Base-by-base conservation (phyloP, 1,140 invertebrate genomes). In the Sminthurinus signatus region DNA sequence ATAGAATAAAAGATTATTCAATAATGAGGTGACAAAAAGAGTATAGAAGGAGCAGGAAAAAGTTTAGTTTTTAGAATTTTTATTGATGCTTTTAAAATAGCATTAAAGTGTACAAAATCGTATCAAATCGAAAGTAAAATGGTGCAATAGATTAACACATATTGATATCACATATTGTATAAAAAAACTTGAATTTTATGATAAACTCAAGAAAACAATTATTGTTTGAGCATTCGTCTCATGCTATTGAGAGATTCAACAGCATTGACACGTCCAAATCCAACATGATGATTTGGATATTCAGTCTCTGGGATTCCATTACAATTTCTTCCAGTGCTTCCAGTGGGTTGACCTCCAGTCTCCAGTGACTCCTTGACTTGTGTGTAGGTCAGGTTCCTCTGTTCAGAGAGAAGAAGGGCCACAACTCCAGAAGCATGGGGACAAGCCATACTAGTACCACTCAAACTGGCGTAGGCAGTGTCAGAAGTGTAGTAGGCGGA, bases 381-480 rank as follows among this genome's bases (percentile, higher is more conserved):
- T 2, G 42, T 25, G 31, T 42, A 43, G 5, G 44, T 54, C 25
- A 55, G 14, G 14, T 3, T 17, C 4, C 31, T 31, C 12, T 54
- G 54, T 1, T 3, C 3, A 8, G 29, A 2, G 4, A 54, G 21
- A 19, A 55, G 17, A 4, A 65, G 31, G 15, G 64, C 64, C 2
- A 31, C 32, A 17, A 28, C 17, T 15, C 64, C 64, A n/a, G 64
- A 44, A 44, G 56, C 58, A 43, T 65, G 64, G 19, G 64, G 64
- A 25, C 46, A 52, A 3, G 58, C 58, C 58, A 60, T 60, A 17
- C 42, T 46, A n/a, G 58, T 60, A 14, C 58, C 58, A 8, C 44
- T 51, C 5, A 61, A 15, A 8, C 15, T n/a, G 5, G 29, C 44
- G 27, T 61, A 61, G 21, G 59, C 43, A 23, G 21, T 32, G 21